Evolutionary conservation across 2,113 vertebrate species (phyloP), one percentile per base, ranked within the genome.

Genomic region (Hoplias malabaricus): DNA sequence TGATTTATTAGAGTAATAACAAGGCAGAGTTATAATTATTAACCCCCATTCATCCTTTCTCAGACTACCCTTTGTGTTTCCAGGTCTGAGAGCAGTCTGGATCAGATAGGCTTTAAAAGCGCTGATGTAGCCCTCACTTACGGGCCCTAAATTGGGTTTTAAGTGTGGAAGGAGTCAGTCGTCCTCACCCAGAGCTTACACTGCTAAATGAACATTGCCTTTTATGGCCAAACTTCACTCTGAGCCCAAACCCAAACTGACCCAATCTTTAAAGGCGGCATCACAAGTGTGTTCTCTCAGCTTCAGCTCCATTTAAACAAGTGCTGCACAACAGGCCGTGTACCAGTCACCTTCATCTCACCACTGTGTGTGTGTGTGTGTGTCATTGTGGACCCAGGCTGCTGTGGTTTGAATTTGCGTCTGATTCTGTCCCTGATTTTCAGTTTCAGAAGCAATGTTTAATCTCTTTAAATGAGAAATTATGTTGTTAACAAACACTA

Each of bases 141-240:
- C 1, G 13, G 73, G 61, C 16, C 19, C 14, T 75, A 38, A 75
- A 50, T 65, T 34, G 19, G 42, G 73, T 56, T 33, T 75, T 31
- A 67, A 67, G 62, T 54, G 31, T 65, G 71, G 16, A 11, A 54
- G 46, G 46, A 66, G 46, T 54, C 23, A 4, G 21, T 27, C 33
- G 3, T 54, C 57, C n/a, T 75, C 29, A 50, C 33, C 10, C 12
- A 53, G 61, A 5, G 14, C 40, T 54, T 67, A 54, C 33, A 66
- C 9, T 19, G 31, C 29, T 53, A 67, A 40, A 66, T 54, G 33
- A 75, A 54, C 46, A 42, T 54, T 66, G 8, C 73, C 46, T 75
- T 67, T 40, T 67, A 67, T 75, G 62, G 61, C 38, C 1, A 54
- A 65, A 53, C 27, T 12, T 25, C 23, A 16, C n/a, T 67, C 43